phyloP scores from a whole-genome alignment of 2,888 invertebrate species.

The Cosmia trapezina region DNA sequence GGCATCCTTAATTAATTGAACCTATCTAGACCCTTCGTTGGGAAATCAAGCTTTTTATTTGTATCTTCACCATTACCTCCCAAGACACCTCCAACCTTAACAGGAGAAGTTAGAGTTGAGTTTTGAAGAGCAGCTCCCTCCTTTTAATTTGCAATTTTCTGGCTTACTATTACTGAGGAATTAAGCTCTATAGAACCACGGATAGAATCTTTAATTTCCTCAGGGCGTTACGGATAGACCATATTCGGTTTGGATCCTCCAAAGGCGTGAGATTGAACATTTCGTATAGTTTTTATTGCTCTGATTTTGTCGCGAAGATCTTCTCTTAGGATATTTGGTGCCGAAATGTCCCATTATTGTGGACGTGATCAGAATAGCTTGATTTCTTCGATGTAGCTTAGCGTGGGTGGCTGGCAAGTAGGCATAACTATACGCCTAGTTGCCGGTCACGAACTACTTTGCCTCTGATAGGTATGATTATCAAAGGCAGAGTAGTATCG shows the following conservation, averaged over 20 bases:
- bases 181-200: slow-evolving; percentile 83
- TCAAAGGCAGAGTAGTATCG: neutral
- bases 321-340: slow-evolving; percentile 36
- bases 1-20: slow-evolving; percentile 86
- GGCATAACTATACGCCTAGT: too few relatives aligned
- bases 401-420: neutral
- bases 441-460: slow-evolving; percentile 17
- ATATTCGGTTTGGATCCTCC: slow-evolving; percentile 78
- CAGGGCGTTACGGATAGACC: slow-evolving; percentile 80
- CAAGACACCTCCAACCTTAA: slow-evolving; percentile 65
- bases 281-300: slow-evolving; percentile 65
- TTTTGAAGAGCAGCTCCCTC: slow-evolving; percentile 32
- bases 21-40: slow-evolving; percentile 79
- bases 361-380: slow-evolving; percentile 46
- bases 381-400: slow-evolving; percentile 30
- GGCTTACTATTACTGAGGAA: slow-evolving; percentile 85
- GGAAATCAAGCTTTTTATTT: slow-evolving; percentile 85
- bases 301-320: slow-evolving; percentile 48
- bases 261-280: slow-evolving; percentile 64
- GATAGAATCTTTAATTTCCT: slow-evolving; percentile 90
- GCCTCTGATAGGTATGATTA: neutral
- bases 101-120: slow-evolving; percentile 39
- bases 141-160: slow-evolving; percentile 89
- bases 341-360: slow-evolving; percentile 57
- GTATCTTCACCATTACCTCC: slow-evolving; percentile 54